These are phyloP conservation scores for Asteroscopus sphinx DNA, from an alignment of 2,888 invertebrate species.

Conservation along the genomic window DNA sequence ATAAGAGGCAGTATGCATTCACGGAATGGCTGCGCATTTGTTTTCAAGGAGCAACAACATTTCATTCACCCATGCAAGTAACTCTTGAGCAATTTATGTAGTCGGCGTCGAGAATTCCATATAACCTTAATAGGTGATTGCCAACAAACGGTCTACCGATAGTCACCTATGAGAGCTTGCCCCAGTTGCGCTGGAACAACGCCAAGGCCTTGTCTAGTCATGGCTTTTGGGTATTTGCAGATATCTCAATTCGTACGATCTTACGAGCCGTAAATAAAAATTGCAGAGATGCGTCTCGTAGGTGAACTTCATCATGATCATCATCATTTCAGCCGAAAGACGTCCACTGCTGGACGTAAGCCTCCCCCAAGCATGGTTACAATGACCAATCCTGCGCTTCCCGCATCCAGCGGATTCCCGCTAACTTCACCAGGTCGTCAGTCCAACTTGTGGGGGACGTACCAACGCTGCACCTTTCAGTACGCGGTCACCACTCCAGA, in stretches of 20 bases:
- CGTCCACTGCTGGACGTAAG: too few species aligned
- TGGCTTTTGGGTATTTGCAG: constrained; percentile 68
- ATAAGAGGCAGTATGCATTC: constrained; percentile 48
- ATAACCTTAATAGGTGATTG: constrained; percentile 81
- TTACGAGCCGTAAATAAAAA: constrained; percentile 58
- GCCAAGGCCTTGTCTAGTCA: constrained; percentile 80
- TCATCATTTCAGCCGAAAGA: too few species aligned
- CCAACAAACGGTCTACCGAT: constrained; percentile 83
- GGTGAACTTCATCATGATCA: constrained; percentile 34
- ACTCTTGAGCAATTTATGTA: constrained; percentile 59
- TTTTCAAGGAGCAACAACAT: constrained; percentile 53
- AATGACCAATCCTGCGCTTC: too few species aligned
- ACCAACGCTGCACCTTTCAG: too few species aligned
- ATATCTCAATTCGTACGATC: constrained; percentile 63
- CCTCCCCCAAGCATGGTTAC: too few species aligned
- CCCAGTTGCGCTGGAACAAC: constrained; percentile 82
- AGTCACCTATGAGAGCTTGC: constrained; percentile 78
- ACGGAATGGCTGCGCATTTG: constrained; percentile 37
- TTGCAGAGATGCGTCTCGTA: constrained; percentile 25
- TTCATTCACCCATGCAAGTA: constrained; percentile 57
- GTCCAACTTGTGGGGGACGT: too few species aligned
- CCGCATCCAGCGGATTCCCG: too few species aligned
- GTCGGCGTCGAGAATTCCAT: constrained; percentile 68
- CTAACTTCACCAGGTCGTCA: too few species aligned
- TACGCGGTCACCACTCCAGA: too few species aligned